These are phyloP conservation scores for Neocrepidodera transversa DNA, from an alignment of 2,888 invertebrate species.

Conservation along the genomic window DNA sequence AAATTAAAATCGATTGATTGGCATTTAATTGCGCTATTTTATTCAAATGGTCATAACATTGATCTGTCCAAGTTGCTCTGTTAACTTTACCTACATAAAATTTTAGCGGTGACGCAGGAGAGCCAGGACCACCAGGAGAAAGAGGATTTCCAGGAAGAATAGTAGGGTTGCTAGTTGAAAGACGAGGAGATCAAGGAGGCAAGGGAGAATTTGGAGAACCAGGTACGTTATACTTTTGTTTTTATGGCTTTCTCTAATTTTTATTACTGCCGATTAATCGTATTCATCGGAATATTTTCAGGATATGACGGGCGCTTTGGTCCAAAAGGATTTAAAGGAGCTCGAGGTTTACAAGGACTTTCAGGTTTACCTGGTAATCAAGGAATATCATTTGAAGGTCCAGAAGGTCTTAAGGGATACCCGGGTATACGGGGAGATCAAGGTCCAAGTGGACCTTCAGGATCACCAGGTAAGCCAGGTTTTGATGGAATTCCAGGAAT, in stretches of 20 bases:
- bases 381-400: slow-evolving; percentile 61
- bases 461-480: slow-evolving; percentile 52
- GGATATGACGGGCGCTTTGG: slow-evolving; percentile 61
- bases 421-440: slow-evolving; percentile 70
- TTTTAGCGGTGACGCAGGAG: slow-evolving; percentile 39
- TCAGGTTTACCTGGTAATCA: slow-evolving; percentile 61
- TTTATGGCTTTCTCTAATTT: no score
- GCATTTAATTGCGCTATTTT: no score
- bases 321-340: slow-evolving; percentile 66
- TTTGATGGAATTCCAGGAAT: slow-evolving; percentile 49
- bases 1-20: no score
- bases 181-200: slow-evolving; percentile 58
- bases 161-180: slow-evolving; percentile 29
- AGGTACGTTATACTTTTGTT: slow-evolving; percentile 44
- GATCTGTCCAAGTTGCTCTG: no score
- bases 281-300: slow-evolving; percentile 34
- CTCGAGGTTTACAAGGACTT: slow-evolving; percentile 62
- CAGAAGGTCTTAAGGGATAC: slow-evolving; percentile 71
- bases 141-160: slow-evolving; percentile 44
- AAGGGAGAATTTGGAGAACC: slow-evolving; percentile 61
- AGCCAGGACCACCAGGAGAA: slow-evolving; percentile 39
- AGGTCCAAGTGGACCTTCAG: slow-evolving; percentile 68
- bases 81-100: no score
- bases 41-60: no score
- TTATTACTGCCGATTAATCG: no score